Evolutionary conservation across 2,888 invertebrate species (phyloP).

Genomic region (Megaustenia siamemsis): DNA sequence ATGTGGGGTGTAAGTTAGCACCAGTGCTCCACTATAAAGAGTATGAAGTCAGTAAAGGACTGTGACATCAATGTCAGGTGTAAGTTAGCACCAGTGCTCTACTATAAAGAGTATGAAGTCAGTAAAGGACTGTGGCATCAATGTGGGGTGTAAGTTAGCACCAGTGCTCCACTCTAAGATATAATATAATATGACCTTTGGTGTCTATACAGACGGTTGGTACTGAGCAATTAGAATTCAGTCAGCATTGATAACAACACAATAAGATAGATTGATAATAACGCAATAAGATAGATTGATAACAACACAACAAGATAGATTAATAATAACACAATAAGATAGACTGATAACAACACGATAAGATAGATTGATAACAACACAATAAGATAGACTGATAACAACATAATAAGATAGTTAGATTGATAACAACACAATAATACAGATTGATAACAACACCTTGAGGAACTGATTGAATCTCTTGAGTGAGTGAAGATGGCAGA

Average conservation of each 20-base stretch:
- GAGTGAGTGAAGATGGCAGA: slow-evolving; percentile 76
- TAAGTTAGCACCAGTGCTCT: too few relatives aligned
- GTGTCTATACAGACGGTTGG: too few relatives aligned
- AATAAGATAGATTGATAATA: not conserved
- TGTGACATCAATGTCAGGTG: too few relatives aligned
- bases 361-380: not conserved
- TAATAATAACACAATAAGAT: not conserved
- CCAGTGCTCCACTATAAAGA: too few relatives aligned
- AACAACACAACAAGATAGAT: not conserved
- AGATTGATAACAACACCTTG: slow-evolving; percentile 63
- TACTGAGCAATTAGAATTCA: too few relatives aligned
- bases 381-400: not conserved
- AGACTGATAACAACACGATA: not conserved
- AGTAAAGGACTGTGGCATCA: too few relatives aligned
- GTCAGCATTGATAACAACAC: not conserved
- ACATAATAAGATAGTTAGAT: not conserved
- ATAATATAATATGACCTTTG: too few relatives aligned
- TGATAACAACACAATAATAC: not conserved
- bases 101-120: too few relatives aligned
- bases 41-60: too few relatives aligned
- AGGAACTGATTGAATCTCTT: slow-evolving; percentile 77
- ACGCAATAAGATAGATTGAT: not conserved
- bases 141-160: too few relatives aligned
- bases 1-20: too few relatives aligned
- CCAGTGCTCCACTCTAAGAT: too few relatives aligned